phyloP scores from a whole-genome alignment of 2,797 vertebrate species.

The Etheostoma nigrum region DNA sequence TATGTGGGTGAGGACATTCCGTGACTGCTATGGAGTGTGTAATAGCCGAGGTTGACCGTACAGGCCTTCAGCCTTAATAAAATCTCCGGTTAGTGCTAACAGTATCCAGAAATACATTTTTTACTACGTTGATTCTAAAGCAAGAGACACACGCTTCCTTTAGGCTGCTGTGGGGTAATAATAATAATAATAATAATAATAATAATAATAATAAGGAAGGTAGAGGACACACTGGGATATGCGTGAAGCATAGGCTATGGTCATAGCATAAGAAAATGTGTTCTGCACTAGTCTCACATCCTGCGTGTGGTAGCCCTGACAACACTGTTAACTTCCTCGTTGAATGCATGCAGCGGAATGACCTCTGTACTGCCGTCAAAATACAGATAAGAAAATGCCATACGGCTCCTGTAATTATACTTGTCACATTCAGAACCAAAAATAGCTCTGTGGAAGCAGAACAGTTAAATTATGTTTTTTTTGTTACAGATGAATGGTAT shows the following conservation, averaged over 20 bases:
- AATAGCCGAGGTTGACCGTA: slow-evolving; percentile 25
- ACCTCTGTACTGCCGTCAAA: slow-evolving; percentile 71
- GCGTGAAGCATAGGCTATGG: slow-evolving; percentile 12
- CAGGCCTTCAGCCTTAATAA: slow-evolving; percentile 6
- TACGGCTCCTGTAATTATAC: slow-evolving; percentile 76
- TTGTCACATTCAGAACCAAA: slow-evolving; percentile 67
- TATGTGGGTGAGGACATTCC: slow-evolving; percentile 30
- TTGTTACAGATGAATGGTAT: slow-evolving; percentile 19
- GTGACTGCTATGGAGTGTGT: slow-evolving; percentile 19
- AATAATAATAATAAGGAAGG: slow-evolving; percentile 1
- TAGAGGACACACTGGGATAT: not conserved
- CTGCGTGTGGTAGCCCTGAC: slow-evolving; percentile 77
- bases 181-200: no score
- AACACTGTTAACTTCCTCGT: slow-evolving; percentile 67
- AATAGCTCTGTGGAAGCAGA: slow-evolving; percentile 69
- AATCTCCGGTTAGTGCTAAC: slow-evolving; percentile 9
- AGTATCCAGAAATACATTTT: not conserved
- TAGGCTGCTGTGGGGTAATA: not conserved
- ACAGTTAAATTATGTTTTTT: slow-evolving; percentile 53
- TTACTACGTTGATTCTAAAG: slow-evolving; percentile 5
- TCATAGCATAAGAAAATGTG: slow-evolving; percentile 41
- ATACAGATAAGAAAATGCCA: slow-evolving; percentile 69
- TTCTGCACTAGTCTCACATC: slow-evolving; percentile 43
- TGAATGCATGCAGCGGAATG: slow-evolving; percentile 49
- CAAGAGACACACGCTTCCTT: slow-evolving; percentile 2